Evolutionary conservation across 2,888 invertebrate genomes (phyloP).

Genomic region (Nemurella pictetii): DNA sequence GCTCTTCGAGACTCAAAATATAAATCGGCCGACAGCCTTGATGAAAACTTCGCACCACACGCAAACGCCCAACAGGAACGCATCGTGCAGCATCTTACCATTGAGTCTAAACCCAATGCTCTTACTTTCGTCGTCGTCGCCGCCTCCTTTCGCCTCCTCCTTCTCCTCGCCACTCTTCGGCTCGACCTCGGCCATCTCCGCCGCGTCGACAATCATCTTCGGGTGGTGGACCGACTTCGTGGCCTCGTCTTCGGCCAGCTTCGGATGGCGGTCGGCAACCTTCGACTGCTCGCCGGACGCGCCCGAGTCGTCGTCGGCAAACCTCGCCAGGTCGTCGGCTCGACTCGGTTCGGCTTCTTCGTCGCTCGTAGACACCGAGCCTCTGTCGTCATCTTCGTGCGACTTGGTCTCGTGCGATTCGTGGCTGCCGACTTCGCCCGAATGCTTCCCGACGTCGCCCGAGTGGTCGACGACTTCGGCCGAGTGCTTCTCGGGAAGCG

Average conservation of each 20-base stretch:
- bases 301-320: background rate
- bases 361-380: background rate
- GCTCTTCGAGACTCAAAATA: background rate
- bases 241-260: background rate
- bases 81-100: no score
- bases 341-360: background rate
- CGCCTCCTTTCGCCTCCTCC: background rate
- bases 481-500: no score
- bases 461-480: background rate
- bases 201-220: background rate
- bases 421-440: background rate
- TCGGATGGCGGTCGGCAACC: background rate
- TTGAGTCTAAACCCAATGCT: no score
- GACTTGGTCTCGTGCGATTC: slow-evolving; percentile 5
- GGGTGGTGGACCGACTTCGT: background rate
- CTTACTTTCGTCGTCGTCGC: background rate
- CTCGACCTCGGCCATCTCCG: background rate
- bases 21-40: background rate
- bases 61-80: background rate
- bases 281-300: background rate
- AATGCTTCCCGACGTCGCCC: no score
- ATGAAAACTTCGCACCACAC: background rate
- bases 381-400: background rate
- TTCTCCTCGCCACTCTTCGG: background rate
- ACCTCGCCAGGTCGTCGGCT: background rate